Evolutionary conservation across 2,797 vertebrate species (phyloP).

Genomic region (Chaunax sp.): DNA sequence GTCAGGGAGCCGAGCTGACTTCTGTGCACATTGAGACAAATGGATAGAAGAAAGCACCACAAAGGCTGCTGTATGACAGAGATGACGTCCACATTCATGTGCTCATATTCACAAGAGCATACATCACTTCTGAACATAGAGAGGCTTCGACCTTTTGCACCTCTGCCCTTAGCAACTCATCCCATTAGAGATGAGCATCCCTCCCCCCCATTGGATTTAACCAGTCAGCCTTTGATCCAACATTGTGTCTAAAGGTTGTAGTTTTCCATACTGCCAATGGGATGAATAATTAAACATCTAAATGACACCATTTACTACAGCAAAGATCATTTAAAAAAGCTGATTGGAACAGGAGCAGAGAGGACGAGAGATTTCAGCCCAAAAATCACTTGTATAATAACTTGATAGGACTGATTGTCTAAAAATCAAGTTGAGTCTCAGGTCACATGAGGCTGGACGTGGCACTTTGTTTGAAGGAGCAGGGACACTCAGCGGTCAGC

Average conservation of each 20-base stretch:
- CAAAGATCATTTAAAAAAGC: not conserved
- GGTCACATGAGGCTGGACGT: conserved; percentile 44
- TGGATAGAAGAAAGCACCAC: conserved; percentile 42
- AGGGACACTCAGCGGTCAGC: conserved; percentile 73
- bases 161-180: conserved; percentile 42
- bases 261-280: not conserved
- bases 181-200: conserved; percentile 9
- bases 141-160: conserved; percentile 23
- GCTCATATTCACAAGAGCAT: conserved; percentile 14
- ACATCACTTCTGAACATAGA: conserved; percentile 43
- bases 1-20: conserved; percentile 60
- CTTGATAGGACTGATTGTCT: conserved; percentile 4
- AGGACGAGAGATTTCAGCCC: not conserved
- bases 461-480: conserved; percentile 9
- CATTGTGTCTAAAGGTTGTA: not conserved
- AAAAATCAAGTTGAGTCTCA: conserved; percentile 9
- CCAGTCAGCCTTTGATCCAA: conserved; percentile 25
- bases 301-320: not conserved
- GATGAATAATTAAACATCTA: not conserved
- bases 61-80: conserved; percentile 61
- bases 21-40: conserved; percentile 59
- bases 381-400: conserved; percentile 12
- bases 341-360: not conserved
- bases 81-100: conserved; percentile 45
- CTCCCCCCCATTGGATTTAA: conserved; percentile 16